Conservation (phyloP, 1,140 invertebrate genomes). For the Ceratina australensis region DNA sequence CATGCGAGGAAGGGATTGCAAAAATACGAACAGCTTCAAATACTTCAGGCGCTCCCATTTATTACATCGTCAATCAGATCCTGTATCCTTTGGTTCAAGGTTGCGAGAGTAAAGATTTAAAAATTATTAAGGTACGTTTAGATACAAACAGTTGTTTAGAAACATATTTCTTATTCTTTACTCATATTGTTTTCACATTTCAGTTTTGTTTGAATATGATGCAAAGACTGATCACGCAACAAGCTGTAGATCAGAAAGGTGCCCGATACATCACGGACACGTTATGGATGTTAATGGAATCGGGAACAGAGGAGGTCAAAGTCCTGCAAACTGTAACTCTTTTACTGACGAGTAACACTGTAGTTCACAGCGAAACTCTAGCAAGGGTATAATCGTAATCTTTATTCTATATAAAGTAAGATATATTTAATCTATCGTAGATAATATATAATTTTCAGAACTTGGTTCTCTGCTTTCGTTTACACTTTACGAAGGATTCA, state of each 20-base stretch:
- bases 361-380: conserved; percentile 95
- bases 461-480: conserved; percentile 95
- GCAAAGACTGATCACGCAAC: conserved; percentile 90
- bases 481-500: conserved; percentile 96
- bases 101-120: conserved; percentile 98
- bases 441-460: conserved; percentile 83
- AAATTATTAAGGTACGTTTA: conserved; percentile 91
- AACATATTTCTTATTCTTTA: conserved; percentile 35
- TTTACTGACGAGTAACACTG: conserved; percentile 94
- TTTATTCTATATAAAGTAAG: conserved; percentile 10
- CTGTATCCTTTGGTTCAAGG: conserved; percentile 98
- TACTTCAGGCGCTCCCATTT: conserved; percentile 88
- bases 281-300: conserved; percentile 95
- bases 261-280: conserved; percentile 95
- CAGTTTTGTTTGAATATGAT: conserved; percentile 95
- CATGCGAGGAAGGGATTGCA: conserved; percentile 95
- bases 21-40: conserved; percentile 91
- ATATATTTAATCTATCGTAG: not conserved
- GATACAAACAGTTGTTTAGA: conserved; percentile 29
- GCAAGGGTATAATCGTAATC: conserved; percentile 85
- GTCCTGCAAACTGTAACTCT: conserved; percentile 97
- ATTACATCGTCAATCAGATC: conserved; percentile 95
- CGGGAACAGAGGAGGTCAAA: conserved; percentile 96
- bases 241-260: conserved; percentile 92
- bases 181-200: conserved; percentile 61